Evolutionary conservation across 2,113 vertebrate species (phyloP), one percentile per base, ranked within the genome.

Genomic region (Diphyllodes magnificus): DNA sequence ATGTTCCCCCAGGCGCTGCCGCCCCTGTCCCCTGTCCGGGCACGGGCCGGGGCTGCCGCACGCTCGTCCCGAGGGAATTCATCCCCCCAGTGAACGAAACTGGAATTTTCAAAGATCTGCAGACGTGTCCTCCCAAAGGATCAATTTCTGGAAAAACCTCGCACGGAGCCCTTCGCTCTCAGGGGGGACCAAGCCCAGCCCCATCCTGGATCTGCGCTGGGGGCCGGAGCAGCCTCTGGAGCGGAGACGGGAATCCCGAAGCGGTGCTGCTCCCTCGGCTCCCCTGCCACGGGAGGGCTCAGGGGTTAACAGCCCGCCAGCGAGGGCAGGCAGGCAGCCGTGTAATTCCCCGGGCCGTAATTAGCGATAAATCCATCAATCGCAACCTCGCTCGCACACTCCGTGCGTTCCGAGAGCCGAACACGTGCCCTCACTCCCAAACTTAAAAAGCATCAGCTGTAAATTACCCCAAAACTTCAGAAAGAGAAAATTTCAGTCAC

Each of bases 291-390:
- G 77, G 66, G 28, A 31, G 61, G 63, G 66, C 49, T 59, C n/a
- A 6, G 84, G 86, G 51, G 82, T 82, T 88, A 88, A 80, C 44
- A 86, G 81, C 24, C 92, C 84, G 80, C 65, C 68, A 65, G 66
- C 8, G 31, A 70, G 31, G 57, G 56, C 56, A 49, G 37, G 0
- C 56, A 77, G 53, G 24, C 93, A 75, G 47, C 65, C 89, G 72
- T 85, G 85, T 93, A 91, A 96, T 88, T 93, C n/a, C 45, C 85
- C 47, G 15, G 61, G 8, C 85, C 54, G 1, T 86, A 93, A 96
- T 96, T 93, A 96, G 92, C 1, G 81, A 91, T 14, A 77, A 86
- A 94, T 45, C 60, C 79, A 96, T 94, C 92, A 86, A 68, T 93
- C 79, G 66, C 77, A 6, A 65, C 1, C 42, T 15, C 65, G 5